These are phyloP conservation scores for Meda fulgida DNA, from an alignment of 2,797 vertebrate genomes.

Conservation along the genomic window DNA sequence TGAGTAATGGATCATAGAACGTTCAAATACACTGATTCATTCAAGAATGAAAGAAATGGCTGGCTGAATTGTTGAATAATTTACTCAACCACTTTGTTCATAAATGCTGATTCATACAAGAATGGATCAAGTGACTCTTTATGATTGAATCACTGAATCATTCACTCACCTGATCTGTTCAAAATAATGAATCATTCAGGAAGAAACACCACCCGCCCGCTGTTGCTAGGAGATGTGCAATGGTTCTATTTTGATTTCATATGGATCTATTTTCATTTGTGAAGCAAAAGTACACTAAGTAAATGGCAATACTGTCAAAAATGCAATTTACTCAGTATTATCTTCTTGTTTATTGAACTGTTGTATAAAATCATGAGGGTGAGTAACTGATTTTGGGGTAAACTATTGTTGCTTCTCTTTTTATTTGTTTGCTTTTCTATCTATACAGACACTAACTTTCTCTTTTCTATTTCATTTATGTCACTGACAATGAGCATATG, in stretches of 20 bases:
- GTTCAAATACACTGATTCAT: neutral
- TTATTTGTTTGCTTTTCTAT: neutral
- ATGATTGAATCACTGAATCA: neutral
- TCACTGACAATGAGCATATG: neutral
- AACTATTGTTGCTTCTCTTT: neutral
- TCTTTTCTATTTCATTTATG: slow-evolving; percentile 1
- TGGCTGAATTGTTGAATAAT: neutral
- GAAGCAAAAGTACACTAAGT: neutral
- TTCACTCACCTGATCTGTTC: slow-evolving; percentile 16
- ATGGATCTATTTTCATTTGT: neutral
- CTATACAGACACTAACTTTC: slow-evolving; percentile 3
- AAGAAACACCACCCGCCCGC: neutral
- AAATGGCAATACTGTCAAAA: neutral
- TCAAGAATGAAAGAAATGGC: neutral
- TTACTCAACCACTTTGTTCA: neutral
- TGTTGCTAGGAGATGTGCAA: neutral
- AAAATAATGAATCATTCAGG: neutral
- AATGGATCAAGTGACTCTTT: neutral
- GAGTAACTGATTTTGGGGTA: neutral
- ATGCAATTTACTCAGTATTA: neutral
- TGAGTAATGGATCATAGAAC: neutral
- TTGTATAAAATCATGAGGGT: neutral
- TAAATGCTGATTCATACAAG: slow-evolving; percentile 6
- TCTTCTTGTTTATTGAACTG: neutral
- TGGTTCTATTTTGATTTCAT: neutral